phyloP scores from a whole-genome alignment of 2,888 invertebrate species.

The Punctoribates punctum region DNA sequence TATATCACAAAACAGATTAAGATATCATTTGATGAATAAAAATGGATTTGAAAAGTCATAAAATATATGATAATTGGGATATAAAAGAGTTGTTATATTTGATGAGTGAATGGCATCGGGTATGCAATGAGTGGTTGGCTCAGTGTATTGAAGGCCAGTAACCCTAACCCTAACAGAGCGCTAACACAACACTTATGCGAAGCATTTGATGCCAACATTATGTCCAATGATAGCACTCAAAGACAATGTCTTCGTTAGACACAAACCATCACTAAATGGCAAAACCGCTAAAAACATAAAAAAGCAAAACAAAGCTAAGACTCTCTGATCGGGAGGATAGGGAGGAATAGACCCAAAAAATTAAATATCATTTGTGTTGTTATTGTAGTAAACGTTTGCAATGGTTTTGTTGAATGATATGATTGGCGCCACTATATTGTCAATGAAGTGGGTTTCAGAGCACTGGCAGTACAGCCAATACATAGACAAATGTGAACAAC shows the following conservation, averaged over 20 bases:
- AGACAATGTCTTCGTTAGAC: not conserved
- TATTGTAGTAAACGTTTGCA: not conserved
- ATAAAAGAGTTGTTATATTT: not conserved
- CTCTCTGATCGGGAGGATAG: too few relatives aligned
- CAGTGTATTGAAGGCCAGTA: slow-evolving; percentile 6
- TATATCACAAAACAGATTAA: not conserved
- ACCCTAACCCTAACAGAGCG: slow-evolving; percentile 1
- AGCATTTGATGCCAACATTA: slow-evolving; percentile 22
- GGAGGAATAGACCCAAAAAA: too few relatives aligned
- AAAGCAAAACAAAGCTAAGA: too few relatives aligned
- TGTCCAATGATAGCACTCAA: slow-evolving; percentile 1
- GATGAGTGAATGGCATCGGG: slow-evolving; percentile 6
- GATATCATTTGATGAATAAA: not conserved
- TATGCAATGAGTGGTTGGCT: not conserved
- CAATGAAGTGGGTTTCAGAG: too few relatives aligned
- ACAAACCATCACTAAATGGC: not conserved
- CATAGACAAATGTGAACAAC: too few relatives aligned
- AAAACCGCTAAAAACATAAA: too few relatives aligned
- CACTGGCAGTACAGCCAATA: too few relatives aligned
- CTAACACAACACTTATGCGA: not conserved
- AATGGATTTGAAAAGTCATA: not conserved
- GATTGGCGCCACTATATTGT: slow-evolving; percentile 1
- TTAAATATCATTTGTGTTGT: not conserved
- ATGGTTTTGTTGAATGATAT: not conserved
- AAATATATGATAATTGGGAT: not conserved